A percentile compares a stretch with the other conserved stretches of the same genome.
These are phyloP conservation scores for Paradisaea rubra DNA, from an alignment of 2,113 vertebrate species.

Conservation along the genomic window DNA sequence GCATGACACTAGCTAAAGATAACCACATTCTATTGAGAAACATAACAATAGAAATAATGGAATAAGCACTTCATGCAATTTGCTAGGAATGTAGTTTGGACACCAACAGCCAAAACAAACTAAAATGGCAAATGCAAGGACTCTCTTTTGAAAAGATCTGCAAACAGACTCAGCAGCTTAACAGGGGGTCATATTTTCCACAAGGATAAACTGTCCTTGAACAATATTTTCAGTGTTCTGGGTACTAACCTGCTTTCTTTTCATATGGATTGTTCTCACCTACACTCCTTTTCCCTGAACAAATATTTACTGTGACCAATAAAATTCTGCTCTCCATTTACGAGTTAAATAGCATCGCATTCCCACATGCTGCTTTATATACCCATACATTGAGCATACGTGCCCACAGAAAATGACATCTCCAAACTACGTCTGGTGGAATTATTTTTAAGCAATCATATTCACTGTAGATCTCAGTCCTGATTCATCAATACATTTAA, in stretches of 20 bases:
- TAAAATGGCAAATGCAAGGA: conserved; percentile 64
- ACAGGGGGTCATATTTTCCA: conserved; percentile 58
- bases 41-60: conserved; percentile 67
- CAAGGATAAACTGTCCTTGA: conserved; percentile 66
- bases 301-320: conserved; percentile 59
- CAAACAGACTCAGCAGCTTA: conserved; percentile 56
- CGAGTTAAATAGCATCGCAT: conserved; percentile 32
- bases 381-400: neutral
- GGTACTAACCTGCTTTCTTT: conserved; percentile 31
- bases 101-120: conserved; percentile 68
- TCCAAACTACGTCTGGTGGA: conserved; percentile 19
- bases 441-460: conserved; percentile 46
- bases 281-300: conserved; percentile 16
- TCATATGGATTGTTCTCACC: conserved; percentile 39
- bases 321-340: conserved; percentile 50
- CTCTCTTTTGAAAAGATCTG: conserved; percentile 62
- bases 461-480: conserved; percentile 29
- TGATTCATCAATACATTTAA: conserved; percentile 41
- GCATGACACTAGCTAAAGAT: conserved; percentile 55
- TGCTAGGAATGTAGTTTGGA: conserved; percentile 65
- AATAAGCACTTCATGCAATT: conserved; percentile 64
- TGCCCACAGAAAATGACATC: conserved; percentile 41
- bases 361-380: conserved; percentile 30
- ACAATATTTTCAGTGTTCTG: conserved; percentile 44
- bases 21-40: conserved; percentile 63